Base-by-base conservation (phyloP, 2,113 vertebrate species). In the Lampris megalopsis region DNA sequence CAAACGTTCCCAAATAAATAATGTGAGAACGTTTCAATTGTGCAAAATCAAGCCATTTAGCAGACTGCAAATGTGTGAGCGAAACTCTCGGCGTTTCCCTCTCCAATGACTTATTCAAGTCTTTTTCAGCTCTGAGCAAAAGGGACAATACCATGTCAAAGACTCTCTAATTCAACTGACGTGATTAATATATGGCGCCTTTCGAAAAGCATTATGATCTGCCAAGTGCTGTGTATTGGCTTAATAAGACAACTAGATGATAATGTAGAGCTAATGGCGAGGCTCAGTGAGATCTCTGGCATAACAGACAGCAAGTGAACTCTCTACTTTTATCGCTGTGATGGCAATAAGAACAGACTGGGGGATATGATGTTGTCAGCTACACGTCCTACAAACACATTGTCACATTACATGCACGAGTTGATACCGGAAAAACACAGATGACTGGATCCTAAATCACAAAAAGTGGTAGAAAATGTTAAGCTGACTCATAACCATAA, bases 401-500 rank as follows among this genome's bases (percentile, higher is more conserved):
- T 45, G 43, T 41, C 64, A 72, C 81, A 64, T 79, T 70, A 77
- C 86, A 82, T 79, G 82, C 71, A 38, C 79, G 74, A 65, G 79
- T 75, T 84, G 89, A 86, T 89, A 87, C 81, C 79, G 86, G 66
- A 80, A 66, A 79, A 86, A 68, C 63, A 53, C 56, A 54, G 45
- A 86, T 80, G 84, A 87, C 88, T 85, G 87, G 84, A 63, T 80
- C 75, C 69, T 89, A 82, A 87, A 84, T 83, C 53, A 77, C 65
- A 75, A 83, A 58, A 86, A 81, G 82, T 76, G 53, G 38, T 0
- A 7, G 75, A 67, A 41, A 13, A 75, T 87, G 69, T 76, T 87
- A 74, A 82, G 63, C 9, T 1, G 65, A 81, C 81, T 84, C 62
- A 68, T n/a, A n/a, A 87, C 63, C 73, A 38, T 11, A 42, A 52